Evolutionary conservation across 2,797 vertebrate genomes (phyloP).

Genomic region (Aulostomus chinensis): DNA sequence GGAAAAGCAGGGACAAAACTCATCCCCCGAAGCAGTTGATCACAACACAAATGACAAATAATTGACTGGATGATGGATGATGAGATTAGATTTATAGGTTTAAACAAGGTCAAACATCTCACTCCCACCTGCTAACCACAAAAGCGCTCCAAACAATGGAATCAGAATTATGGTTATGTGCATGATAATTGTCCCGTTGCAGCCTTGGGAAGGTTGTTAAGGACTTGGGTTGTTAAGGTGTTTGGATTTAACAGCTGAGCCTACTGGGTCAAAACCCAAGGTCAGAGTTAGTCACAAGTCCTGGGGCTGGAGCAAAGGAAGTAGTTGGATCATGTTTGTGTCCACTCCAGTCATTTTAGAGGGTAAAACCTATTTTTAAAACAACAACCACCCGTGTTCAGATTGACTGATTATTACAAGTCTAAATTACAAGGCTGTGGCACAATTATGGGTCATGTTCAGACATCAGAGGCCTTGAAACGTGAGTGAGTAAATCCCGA

Average conservation of each 20-base stretch:
- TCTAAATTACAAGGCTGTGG: background rate
- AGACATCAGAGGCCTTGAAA: background rate
- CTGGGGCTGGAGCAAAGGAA: conserved; percentile 23
- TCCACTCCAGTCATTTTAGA: too few species aligned
- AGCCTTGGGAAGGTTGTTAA: conserved; percentile 78
- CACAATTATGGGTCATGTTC: background rate
- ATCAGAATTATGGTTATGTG: conserved; percentile 75
- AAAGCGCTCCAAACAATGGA: conserved; percentile 58
- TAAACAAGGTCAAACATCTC: conserved; percentile 81
- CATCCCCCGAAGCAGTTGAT: conserved; percentile 75
- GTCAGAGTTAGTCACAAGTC: conserved; percentile 64
- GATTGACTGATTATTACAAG: background rate
- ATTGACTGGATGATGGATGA: conserved; percentile 80
- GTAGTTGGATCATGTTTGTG: background rate
- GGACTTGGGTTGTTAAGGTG: conserved; percentile 74
- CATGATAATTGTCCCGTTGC: conserved; percentile 72
- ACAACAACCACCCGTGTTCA: background rate
- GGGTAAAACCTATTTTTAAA: background rate
- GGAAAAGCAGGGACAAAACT: conserved; percentile 64
- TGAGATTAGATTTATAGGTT: conserved; percentile 79
- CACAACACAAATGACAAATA: conserved; percentile 80
- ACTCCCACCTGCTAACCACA: conserved; percentile 76
- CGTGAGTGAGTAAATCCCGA: background rate
- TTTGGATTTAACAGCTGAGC: conserved; percentile 74
- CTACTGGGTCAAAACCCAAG: conserved; percentile 74